Evolutionary conservation across 30 jellyfish, hydroid and myxozoan species (phyloP).

Genomic region (Rhopilema esculentum): DNA sequence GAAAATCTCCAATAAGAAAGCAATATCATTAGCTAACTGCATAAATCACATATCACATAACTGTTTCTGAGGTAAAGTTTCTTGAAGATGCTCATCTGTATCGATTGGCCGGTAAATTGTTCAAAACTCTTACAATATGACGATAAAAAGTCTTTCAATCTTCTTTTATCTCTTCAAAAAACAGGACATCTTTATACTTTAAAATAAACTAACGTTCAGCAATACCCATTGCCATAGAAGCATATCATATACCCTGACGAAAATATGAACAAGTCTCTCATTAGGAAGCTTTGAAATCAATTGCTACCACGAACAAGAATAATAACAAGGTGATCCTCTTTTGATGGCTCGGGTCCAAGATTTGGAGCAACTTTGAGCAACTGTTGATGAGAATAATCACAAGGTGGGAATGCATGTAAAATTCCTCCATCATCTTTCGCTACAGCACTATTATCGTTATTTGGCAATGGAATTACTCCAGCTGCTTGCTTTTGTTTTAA

Average conservation of each 20-base stretch:
- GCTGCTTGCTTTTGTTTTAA: constrained; percentile 98
- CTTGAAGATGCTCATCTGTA: constrained; percentile 18
- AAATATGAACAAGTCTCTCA: constrained; percentile 14
- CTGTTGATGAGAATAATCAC: constrained; percentile 97
- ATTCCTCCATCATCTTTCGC: constrained; percentile 95
- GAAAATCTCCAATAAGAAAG: constrained; percentile 67
- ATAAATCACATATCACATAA: constrained; percentile 67
- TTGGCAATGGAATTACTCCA: constrained; percentile 90
- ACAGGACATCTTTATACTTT: not conserved
- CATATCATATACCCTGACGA: constrained; percentile 28
- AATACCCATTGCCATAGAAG: constrained; percentile 61
- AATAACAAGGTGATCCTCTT: constrained; percentile 95
- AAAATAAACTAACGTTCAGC: not conserved
- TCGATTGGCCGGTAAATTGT: not conserved
- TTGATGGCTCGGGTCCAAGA: constrained; percentile 93
- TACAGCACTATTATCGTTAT: constrained; percentile 65
- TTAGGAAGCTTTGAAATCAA: constrained; percentile 8
- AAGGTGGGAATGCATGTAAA: constrained; percentile 99
- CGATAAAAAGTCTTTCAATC: not conserved
- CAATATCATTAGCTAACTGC: constrained; percentile 71
- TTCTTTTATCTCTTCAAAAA: not conserved
- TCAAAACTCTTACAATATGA: not conserved
- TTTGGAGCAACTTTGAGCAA: constrained; percentile 95
- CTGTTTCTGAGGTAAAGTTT: constrained; percentile 47
- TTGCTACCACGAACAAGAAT: constrained; percentile 93